These are phyloP conservation scores for Rhinopithecus roxellana DNA, from an alignment of 2,113 vertebrate genomes.

Conservation along the genomic window DNA sequence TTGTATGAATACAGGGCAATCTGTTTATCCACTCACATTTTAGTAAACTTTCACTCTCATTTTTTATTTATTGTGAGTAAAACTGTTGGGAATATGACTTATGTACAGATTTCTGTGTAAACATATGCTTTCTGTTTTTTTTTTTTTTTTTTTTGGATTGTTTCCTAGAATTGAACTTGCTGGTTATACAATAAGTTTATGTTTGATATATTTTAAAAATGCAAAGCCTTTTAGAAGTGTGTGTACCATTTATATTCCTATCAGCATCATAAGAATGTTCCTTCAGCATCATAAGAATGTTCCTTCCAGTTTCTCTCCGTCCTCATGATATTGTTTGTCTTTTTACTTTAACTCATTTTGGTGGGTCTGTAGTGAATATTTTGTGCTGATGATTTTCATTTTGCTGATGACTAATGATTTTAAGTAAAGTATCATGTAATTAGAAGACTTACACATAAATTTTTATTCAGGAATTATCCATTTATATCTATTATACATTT, in stretches of 20 bases:
- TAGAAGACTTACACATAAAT: neutral
- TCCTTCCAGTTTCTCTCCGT: accelerated
- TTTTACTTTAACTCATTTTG: neutral
- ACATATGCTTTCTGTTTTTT: neutral
- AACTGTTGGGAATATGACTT: neutral
- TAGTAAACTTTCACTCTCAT: neutral
- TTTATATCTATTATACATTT: neutral
- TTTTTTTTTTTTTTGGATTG: neutral
- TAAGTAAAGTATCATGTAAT: neutral
- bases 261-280: neutral
- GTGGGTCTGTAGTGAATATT: neutral
- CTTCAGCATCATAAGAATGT: neutral
- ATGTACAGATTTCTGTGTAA: neutral
- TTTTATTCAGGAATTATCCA: neutral
- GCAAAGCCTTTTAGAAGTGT: neutral
- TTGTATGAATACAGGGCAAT: neutral
- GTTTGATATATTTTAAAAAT: neutral
- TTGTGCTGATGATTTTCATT: neutral
- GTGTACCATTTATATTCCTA: neutral
- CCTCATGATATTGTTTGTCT: neutral
- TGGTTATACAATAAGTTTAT: neutral
- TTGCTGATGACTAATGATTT: neutral
- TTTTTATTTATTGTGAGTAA: neutral
- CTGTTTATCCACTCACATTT: neutral
- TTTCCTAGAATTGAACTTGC: neutral